Evolutionary conservation across 2,888 invertebrate species (phyloP), one percentile per base, ranked within the genome.

Genomic region (Pachycephus smyrnensis): DNA sequence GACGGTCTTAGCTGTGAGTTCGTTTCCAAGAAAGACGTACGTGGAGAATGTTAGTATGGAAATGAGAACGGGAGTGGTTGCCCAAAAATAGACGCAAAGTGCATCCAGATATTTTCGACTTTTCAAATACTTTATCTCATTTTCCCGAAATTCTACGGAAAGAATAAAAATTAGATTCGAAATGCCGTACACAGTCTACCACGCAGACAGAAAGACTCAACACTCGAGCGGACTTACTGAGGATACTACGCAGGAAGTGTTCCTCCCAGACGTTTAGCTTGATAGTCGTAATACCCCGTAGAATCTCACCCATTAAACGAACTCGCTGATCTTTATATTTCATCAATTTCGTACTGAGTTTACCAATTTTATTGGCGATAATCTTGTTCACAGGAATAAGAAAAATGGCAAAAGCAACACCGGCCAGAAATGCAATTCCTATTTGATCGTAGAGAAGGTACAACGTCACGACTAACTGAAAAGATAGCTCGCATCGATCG

Each of bases 21-120:
- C 92, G 92, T 96, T 93, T 80, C 97, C 96, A 84, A 97, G 89
- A n/a, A 96, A 91, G 36, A 95, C 95, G 87, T 96, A 97, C 11
- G 96, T 95, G 23, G 95, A 94, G 87, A 98, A 96, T 0, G 97
- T 98, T 12, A 97, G 92, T 79, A 97, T 94, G 3, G 97, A 96
- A 86, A 98, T 97, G 32, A 98, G 90, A 36, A 99, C 97, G 0
- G 99, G 99, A 11, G 99, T 99, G 0, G 98, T 98, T 0, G 99
- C 99, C 99, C 99, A 99, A 91, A 99, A 96, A 91, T 98, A 99
- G 23, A 99, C 99, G 92, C 99, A 99, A 80, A 98, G 92, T 0
- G 99, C 99, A 92, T 99, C 99, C 83, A 99, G 92, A 92, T 99
- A 99, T 93, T 99, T 99, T 80, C 98, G 94, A 12, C 96, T 95